Conservation (phyloP, 2,797 vertebrate genomes). For the Rhabdomys pumilio region DNA sequence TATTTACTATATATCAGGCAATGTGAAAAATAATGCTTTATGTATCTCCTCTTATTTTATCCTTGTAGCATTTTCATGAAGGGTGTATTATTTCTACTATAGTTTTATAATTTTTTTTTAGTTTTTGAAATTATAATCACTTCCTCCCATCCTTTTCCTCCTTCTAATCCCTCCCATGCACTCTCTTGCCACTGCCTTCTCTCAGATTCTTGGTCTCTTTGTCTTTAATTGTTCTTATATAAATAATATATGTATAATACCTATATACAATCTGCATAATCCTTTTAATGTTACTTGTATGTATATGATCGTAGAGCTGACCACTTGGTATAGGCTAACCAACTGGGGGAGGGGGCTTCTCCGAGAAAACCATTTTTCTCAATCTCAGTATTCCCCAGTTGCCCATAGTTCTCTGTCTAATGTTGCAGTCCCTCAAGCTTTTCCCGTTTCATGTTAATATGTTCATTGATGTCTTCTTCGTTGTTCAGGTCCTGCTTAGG, state of each 20-base stretch:
- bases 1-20: slow-evolving; percentile 13
- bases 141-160: not conserved
- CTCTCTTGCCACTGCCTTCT: not conserved
- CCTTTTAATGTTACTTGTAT: not conserved
- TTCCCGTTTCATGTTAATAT: not conserved
- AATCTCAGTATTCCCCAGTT: not conserved
- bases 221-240: not conserved
- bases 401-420: not conserved
- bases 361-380: not conserved
- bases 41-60: not conserved
- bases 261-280: not conserved
- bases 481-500: not conserved
- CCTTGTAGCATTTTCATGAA: not conserved
- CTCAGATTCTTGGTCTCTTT: not conserved
- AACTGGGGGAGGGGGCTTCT: not conserved
- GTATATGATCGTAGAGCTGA: not conserved
- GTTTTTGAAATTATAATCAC: not conserved
- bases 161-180: not conserved
- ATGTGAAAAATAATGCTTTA: not conserved
- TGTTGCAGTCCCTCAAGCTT: not conserved
- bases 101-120: not conserved
- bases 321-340: not conserved
- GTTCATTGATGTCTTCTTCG: not conserved
- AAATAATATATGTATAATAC: not conserved
- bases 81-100: not conserved